Conservation (phyloP, 2,888 invertebrate species). For the Phasia obesa region DNA sequence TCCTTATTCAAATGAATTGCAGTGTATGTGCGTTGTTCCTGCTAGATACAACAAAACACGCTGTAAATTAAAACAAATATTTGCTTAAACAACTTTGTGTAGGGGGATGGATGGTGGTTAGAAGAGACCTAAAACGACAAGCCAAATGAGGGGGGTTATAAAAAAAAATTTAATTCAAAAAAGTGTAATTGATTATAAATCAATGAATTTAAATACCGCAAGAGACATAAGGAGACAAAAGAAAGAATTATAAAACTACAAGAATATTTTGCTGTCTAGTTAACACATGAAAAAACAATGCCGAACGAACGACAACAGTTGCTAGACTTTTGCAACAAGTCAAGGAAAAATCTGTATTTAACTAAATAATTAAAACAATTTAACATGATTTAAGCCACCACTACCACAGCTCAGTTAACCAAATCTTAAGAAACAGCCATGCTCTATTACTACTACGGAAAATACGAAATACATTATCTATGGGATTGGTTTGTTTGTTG, state of each 20-base stretch:
- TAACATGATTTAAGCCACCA: conserved; percentile 59
- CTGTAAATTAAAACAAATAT: conserved; percentile 41
- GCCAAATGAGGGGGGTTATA: not conserved
- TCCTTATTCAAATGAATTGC: too few relatives aligned
- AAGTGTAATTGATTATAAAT: conserved; percentile 61
- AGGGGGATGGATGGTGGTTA: not conserved
- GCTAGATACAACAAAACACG: conserved; percentile 32
- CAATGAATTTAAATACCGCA: conserved; percentile 58
- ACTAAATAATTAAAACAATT: conserved; percentile 69
- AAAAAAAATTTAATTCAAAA: conserved; percentile 24
- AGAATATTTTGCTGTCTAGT: conserved; percentile 34
- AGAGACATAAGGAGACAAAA: conserved; percentile 18
- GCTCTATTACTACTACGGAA: too few relatives aligned
- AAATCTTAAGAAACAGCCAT: conserved; percentile 2
- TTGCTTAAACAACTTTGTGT: conserved; percentile 12
- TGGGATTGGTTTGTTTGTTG: conserved; percentile 27
- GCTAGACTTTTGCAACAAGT: conserved; percentile 38
- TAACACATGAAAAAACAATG: conserved; percentile 34
- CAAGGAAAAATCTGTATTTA: conserved; percentile 52
- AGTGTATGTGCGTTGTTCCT: conserved; percentile 39
- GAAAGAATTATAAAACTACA: not conserved
- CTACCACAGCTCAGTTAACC: not conserved
- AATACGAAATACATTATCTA: too few relatives aligned
- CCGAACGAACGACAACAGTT: conserved; percentile 16
- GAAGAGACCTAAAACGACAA: not conserved